Conservation (phyloP, 2,113 vertebrate genomes). For the Nyctibius bracteatus region DNA sequence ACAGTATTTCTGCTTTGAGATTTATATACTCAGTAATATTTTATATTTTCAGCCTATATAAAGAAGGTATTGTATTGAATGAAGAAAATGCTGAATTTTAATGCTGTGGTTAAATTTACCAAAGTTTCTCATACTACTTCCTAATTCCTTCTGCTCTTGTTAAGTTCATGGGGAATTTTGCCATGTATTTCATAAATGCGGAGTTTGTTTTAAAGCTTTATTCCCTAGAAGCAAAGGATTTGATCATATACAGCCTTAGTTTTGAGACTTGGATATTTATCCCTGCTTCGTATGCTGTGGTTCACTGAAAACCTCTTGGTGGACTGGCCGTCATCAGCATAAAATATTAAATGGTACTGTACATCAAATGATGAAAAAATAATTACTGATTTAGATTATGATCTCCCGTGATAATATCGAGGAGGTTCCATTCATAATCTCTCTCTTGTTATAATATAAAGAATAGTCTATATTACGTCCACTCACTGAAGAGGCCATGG, state of each 20-base stretch:
- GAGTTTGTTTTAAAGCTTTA: background rate
- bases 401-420: background rate
- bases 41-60: background rate
- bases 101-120: background rate
- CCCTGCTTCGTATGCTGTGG: background rate
- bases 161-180: background rate
- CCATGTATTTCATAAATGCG: background rate
- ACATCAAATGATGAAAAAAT: background rate
- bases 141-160: background rate
- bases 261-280: background rate
- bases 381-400: background rate
- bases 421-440: background rate
- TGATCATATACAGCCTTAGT: background rate
- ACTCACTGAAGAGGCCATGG: background rate
- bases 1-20: slow-evolving; percentile 18
- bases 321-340: background rate
- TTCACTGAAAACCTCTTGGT: background rate
- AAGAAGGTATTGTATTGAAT: background rate
- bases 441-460: background rate
- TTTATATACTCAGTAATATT: slow-evolving; percentile 7
- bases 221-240: background rate
- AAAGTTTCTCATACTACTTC: background rate
- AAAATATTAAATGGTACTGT: background rate
- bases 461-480: accelerated
- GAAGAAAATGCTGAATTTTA: background rate